Evolutionary conservation across 2,113 vertebrate species (phyloP).

Genomic region (Tetrax tetrax): DNA sequence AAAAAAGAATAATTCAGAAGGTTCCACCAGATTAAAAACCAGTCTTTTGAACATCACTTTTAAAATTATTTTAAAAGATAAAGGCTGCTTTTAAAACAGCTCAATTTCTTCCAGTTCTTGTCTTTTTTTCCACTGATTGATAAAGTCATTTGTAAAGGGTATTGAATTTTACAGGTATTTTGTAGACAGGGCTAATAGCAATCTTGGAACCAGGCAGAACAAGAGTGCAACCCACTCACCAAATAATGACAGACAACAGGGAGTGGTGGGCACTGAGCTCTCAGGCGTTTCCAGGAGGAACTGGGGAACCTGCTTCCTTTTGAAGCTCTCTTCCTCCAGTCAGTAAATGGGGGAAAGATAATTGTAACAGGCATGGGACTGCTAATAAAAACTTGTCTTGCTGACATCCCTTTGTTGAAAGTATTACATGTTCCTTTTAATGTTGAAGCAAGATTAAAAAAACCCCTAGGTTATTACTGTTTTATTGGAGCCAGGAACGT

Average conservation of each 20-base stretch:
- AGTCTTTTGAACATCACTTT: background rate
- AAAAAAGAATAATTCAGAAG: background rate
- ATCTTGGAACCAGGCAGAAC: background rate
- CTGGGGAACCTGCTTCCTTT: background rate
- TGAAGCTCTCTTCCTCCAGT: background rate
- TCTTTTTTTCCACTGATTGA: background rate
- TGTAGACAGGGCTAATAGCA: background rate
- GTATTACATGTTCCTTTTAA: conserved; percentile 22
- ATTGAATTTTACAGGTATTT: background rate
- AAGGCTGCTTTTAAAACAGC: too few relatives aligned
- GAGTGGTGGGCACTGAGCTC: background rate
- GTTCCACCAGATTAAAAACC: background rate
- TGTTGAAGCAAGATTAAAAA: conserved; percentile 8
- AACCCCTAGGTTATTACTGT: background rate
- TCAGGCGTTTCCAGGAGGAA: background rate
- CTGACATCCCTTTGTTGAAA: conserved; percentile 47
- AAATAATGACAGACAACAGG: background rate
- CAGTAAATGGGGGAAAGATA: conserved; percentile 31
- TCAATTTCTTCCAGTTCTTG: background rate
- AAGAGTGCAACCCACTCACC: background rate
- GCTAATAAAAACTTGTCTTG: conserved; percentile 36
- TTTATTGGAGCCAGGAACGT: conserved; percentile 38
- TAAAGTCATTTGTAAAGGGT: background rate
- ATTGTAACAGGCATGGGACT: conserved; percentile 35
- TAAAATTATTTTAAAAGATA: background rate